phyloP scores from a whole-genome alignment of 2,797 vertebrate genomes.

The Aratinga solstitialis region DNA sequence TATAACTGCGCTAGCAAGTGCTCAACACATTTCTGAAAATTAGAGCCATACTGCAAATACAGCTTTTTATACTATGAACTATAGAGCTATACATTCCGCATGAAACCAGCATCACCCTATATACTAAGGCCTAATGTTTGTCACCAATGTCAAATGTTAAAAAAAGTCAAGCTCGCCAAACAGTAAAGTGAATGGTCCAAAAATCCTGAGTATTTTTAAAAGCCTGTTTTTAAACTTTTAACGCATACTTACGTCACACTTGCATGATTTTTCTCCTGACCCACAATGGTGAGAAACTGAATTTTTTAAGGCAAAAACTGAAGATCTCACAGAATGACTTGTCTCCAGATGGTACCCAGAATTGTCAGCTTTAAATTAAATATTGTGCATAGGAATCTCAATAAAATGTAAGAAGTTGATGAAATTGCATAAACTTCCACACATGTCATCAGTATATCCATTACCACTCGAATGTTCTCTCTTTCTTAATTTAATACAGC shows the following conservation, averaged over 20 bases:
- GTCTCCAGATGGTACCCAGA: background rate
- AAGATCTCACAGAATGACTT: background rate
- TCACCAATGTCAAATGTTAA: background rate
- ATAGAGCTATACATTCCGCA: background rate
- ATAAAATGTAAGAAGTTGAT: background rate
- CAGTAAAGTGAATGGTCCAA: background rate
- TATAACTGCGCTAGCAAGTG: background rate
- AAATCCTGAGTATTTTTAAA: background rate
- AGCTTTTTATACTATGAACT: background rate
- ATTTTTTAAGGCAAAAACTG: background rate
- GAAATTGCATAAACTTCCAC: background rate
- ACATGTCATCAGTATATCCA: background rate
- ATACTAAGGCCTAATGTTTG: background rate
- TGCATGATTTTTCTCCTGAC: background rate
- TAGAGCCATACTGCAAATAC: background rate
- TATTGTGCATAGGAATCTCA: background rate
- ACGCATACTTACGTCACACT: rapidly evolving
- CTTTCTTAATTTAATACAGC: background rate
- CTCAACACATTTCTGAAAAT: background rate
- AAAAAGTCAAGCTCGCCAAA: background rate
- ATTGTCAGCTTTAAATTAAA: background rate
- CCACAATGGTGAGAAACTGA: background rate
- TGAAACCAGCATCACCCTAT: background rate
- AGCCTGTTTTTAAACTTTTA: background rate
- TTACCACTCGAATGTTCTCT: background rate